Percentiles rank a stretch among this genome's conserved stretches.
Conservation (phyloP, 2,888 invertebrate genomes). For the Stenodera caucasica region DNA sequence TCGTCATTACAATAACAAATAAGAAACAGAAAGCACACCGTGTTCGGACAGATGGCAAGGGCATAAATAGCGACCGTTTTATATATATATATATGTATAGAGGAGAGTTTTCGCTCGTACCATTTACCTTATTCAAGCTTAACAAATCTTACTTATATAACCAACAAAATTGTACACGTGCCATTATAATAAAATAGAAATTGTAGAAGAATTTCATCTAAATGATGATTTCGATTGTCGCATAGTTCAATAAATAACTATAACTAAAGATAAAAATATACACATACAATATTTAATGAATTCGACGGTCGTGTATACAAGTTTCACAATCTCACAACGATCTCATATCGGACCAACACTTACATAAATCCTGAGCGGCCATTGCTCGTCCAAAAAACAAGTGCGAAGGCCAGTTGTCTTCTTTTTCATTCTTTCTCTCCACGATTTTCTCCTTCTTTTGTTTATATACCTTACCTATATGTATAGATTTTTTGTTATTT, state of each 20-base stretch:
- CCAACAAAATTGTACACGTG: background rate
- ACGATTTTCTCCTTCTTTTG: too few species aligned
- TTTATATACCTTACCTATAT: too few species aligned
- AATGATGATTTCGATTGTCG: constrained; percentile 16
- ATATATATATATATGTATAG: too few species aligned
- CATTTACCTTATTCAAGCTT: background rate
- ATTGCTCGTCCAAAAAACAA: constrained; percentile 43
- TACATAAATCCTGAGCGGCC: constrained; percentile 43
- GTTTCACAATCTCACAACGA: constrained; percentile 34
- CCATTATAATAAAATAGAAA: too few species aligned
- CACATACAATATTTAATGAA: constrained; percentile 36
- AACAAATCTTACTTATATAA: too few species aligned
- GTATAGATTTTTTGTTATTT: too few species aligned
- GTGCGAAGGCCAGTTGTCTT: constrained; percentile 47
- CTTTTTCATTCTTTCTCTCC: background rate
- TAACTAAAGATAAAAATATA: constrained; percentile 31
- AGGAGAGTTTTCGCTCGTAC: background rate
- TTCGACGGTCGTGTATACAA: constrained; percentile 35
- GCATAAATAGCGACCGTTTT: constrained; percentile 45
- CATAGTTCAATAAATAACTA: constrained; percentile 25
- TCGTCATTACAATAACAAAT: constrained; percentile 57
- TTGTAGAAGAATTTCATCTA: too few species aligned
- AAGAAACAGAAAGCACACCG: constrained; percentile 52
- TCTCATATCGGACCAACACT: constrained; percentile 44
- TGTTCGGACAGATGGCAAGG: constrained; percentile 46